Evolutionary conservation across 2,797 vertebrate genomes (phyloP), one percentile per base, ranked within the genome.

Genomic region (Scomberomorus guttatus): DNA sequence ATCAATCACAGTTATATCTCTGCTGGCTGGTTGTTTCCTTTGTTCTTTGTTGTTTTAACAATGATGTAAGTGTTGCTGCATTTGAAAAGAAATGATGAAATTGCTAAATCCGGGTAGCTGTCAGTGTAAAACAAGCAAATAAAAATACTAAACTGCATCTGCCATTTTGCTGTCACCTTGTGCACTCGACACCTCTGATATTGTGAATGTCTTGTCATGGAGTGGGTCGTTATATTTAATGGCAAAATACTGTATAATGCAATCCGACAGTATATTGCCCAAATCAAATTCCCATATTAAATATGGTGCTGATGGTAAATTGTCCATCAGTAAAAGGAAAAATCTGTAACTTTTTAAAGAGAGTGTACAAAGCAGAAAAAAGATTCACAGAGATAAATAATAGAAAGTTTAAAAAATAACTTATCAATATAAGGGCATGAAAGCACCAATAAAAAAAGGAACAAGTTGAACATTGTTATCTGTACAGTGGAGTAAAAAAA

Each of bases 131-230:
- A 46, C 20, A 29, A 29, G 5, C 5, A 29, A 29, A 29, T 29
- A 0, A 61, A 48, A 54, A 27, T 37, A 29, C 39, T 42, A 32
- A 32, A 32, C 5, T 32, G 29, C 6, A 6, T 32, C n/a, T n/a
- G n/a, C n/a, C n/a, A n/a, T n/a, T n/a, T n/a, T n/a, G n/a, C n/a
- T n/a, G 42, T 44, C 42, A 44, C 42, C 13, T 17, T 44, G 42
- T 44, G 42, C 42, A 44, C 12, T 44, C 14, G 15, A 71, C 29
- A 55, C 62, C 8, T 65, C 18, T 15, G n/a, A 51, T 37, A 15
- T 37, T 67, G 25, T 71, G 68, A 70, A 8, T 46, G 13, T 56
- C 25, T 32, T 56, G 44, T 42, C 15, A n/a, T 20, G 22, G 51
- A 54, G 4, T 12, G 4, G 9, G 17, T 56, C 3, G 29, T 25